Evolutionary conservation across 2,888 invertebrate species (phyloP), one percentile per base, ranked within the genome.

Genomic region (Osmoderma eremita): DNA sequence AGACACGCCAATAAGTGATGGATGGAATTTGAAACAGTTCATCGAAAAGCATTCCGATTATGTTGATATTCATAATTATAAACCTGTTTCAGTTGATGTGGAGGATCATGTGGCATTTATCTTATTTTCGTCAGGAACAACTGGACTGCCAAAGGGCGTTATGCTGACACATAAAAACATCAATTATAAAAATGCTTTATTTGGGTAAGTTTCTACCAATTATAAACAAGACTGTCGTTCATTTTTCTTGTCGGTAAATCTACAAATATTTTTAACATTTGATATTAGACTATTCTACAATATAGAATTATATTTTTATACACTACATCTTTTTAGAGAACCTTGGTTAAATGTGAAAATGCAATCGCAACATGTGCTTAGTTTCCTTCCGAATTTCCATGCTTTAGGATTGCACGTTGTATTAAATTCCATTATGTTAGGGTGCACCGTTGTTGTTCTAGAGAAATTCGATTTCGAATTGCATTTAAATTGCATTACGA

Each of bases 41-140:
- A 48, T 50, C 20, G 22, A 41, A 4, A 10, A 15, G 8, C 18
- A 58, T 58, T 39, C 65, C 4, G 22, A 13, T 3, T 13, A 15
- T 22, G 50, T 65, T 1, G 58, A 65, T 38, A 41, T 65, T 24
- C 50, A 58, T 22, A 58, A 58, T 15, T 65, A 58, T 18, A 65
- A 65, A 78, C 82, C 68, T 77, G 80, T 53, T 84, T 84, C 15
- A 42, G 84, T 80, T 82, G 67, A 71, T 0, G 83, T 87, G 72
- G 83, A 65, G 10, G 49, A 87, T 1, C 87, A 88, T 75, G 84
- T 87, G 2, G 82, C 87, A 0, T 84, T 88, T 0, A 86, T 93
- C 69, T 88, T 92, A 74, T 92, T 89, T 77, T 93, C 92, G 0
- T 92, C 92, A 0, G 94, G 94, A 13, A 94, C 93, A 0, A 90